Base-by-base conservation (phyloP, 2,113 vertebrate species). In the Clinocottus analis region DNA sequence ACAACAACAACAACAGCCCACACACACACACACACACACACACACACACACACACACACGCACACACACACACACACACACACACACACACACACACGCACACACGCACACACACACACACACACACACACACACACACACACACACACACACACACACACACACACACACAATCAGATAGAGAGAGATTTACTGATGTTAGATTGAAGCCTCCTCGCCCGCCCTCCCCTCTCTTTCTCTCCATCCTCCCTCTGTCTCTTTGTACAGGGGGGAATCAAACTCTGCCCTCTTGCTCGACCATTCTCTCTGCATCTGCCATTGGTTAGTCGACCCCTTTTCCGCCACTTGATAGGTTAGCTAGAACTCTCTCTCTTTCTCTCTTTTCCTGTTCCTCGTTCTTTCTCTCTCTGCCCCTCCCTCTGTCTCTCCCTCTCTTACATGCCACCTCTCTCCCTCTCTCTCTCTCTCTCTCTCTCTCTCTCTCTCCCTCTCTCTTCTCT, bases 241-340 rank as follows among this genome's bases (percentile, higher is more conserved):
- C 74, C 71, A 49, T 72, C 23, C 35, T 53, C 31, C 25, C 60
- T 72, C 59, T 31, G 23, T 79, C 79, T 82, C 82, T 75, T 71
- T 85, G 74, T 85, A 58, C 80, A 71, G 12, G 79, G 5, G 78
- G 41, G 1, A 6, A 87, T 60, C 86, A 90, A 85, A 72, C 80
- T 68, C 85, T 76, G 3, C 83, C 85, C 82, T 77, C 85, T 92
- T 80, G 90, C 93, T 94, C 88, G 89, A 92, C 91, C 91, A 81
- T 65, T 59, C 67, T 27, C 16, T 56, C 72, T 58, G 37, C 16
- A 7, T 1, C 41, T 9, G 1, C 35, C 17, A 93, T 92, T 93
- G 89, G 93, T 87, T 43, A 71, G 76, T 21, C 11, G 3, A 71
- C 87, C 89, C 85, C 70, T 89, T 90, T 91, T 82, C 87, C 76